Percentiles rank a stretch among this genome's conserved stretches.
Conservation (phyloP, 2,888 invertebrate genomes). For the Eilema caniola region DNA sequence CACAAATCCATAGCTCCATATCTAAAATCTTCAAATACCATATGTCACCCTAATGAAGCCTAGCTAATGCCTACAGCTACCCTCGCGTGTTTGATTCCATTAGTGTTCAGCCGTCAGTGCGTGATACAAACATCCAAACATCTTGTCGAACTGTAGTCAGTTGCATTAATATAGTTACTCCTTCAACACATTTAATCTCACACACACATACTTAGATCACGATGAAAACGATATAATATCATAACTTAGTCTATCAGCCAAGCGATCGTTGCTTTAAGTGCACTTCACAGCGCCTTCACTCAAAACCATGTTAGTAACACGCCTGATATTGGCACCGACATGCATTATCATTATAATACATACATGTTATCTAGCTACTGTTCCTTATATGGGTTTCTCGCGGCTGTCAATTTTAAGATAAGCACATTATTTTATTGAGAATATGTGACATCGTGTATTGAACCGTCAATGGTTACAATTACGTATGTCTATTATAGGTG, state of each 20-base stretch:
- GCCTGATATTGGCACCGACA: constrained; percentile 58
- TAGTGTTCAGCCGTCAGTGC: too few relatives aligned
- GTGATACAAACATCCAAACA: too few relatives aligned
- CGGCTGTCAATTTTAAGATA: neutral
- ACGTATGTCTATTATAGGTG: neutral
- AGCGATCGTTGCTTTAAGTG: constrained; percentile 65
- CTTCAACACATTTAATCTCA: neutral
- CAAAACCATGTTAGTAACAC: constrained; percentile 59
- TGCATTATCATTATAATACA: constrained; percentile 38
- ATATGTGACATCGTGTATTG: too few relatives aligned
- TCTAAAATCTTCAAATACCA: too few relatives aligned
- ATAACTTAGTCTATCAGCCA: constrained; percentile 56
- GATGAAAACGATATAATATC: constrained; percentile 51
- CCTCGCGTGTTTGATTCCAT: too few relatives aligned
- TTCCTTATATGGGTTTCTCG: neutral
- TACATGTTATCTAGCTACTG: constrained; percentile 9
- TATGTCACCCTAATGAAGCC: too few relatives aligned
- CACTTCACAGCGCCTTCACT: constrained; percentile 66
- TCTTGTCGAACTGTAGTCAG: too few relatives aligned
- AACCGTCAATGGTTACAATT: too few relatives aligned
- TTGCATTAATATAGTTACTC: too few relatives aligned
- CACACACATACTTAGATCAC: neutral
- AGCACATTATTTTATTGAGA: too few relatives aligned
- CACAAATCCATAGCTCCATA: too few relatives aligned
- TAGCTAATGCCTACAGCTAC: too few relatives aligned